A percentile compares a stretch with the other conserved stretches of the same genome.
These are phyloP conservation scores for Hemaris fuciformis DNA, from an alignment of 2,888 invertebrate genomes.

Conservation along the genomic window DNA sequence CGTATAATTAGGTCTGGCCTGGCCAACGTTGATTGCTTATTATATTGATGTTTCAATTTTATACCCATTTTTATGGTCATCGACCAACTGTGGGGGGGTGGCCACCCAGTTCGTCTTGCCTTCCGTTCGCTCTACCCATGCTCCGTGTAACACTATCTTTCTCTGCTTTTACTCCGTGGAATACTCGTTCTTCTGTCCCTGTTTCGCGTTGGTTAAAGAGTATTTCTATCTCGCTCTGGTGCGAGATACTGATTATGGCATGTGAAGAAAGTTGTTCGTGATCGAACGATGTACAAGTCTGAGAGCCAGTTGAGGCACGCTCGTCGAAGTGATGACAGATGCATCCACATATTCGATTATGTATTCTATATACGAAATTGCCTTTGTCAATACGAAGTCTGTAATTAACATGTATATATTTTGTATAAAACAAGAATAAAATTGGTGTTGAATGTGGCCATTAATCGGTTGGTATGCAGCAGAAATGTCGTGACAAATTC, in stretches of 20 bases:
- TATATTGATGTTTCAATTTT: conserved; percentile 83
- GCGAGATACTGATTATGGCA: conserved; percentile 57
- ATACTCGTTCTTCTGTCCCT: conserved; percentile 52
- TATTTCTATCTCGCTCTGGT: conserved; percentile 38
- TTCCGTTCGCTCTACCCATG: conserved; percentile 46
- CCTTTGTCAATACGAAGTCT: conserved; percentile 9
- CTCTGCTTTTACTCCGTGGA: conserved; percentile 53
- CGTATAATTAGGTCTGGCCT: conserved; percentile 75
- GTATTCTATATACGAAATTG: conserved; percentile 1
- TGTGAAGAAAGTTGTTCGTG: conserved; percentile 69
- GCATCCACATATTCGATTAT: conserved; percentile 33
- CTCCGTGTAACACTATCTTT: conserved; percentile 51
- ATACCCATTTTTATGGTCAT: conserved; percentile 82
- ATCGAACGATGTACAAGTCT: conserved; percentile 25
- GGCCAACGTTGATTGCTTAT: conserved; percentile 77
- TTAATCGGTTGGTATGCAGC: conserved; percentile 16
- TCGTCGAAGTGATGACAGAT: conserved; percentile 48
- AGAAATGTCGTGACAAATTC: conserved; percentile 59
- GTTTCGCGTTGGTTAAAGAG: conserved; percentile 29
- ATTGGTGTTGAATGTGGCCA: neutral
- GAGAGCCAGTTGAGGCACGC: neutral
- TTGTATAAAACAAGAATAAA: conserved; percentile 7
- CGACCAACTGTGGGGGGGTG: conserved; percentile 82
- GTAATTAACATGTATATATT: neutral
- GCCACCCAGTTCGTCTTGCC: conserved; percentile 68